A percentile compares a stretch with the other conserved stretches of the same genome.
Evolutionary conservation across 1,140 invertebrate species (phyloP).

Genomic region (Grapholita molesta): DNA sequence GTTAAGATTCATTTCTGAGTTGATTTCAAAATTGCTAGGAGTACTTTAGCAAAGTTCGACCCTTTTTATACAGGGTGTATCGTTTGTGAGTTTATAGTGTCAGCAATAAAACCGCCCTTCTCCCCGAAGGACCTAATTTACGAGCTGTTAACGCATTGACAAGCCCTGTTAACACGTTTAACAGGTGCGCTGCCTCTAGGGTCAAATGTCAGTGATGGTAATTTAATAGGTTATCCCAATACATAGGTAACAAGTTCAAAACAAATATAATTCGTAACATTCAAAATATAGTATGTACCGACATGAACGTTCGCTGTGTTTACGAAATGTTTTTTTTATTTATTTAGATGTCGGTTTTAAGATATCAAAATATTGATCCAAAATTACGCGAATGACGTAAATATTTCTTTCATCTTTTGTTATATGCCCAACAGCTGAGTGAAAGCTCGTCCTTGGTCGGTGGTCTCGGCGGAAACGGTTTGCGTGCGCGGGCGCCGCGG

Average conservation of each 20-base stretch:
- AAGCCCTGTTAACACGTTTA: conserved; percentile 30
- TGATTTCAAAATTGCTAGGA: background rate
- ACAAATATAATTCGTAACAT: too few relatives aligned
- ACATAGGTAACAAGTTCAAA: too few relatives aligned
- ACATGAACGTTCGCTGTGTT: too few relatives aligned
- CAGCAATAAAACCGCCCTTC: conserved; percentile 19
- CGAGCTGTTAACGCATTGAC: conserved; percentile 41
- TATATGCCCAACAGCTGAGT: conserved; percentile 9
- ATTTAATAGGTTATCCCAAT: conserved; percentile 10
- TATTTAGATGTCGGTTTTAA: too few relatives aligned
- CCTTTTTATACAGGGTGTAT: conserved; percentile 2
- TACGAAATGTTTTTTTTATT: too few relatives aligned
- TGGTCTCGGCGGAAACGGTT: conserved; percentile 38
- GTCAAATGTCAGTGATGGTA: background rate
- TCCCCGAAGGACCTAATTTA: conserved; percentile 45
- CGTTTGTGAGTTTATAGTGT: conserved; percentile 9
- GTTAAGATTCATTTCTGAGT: background rate
- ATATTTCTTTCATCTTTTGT: too few relatives aligned
- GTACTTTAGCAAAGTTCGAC: background rate
- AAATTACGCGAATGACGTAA: too few relatives aligned
- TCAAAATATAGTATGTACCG: too few relatives aligned
- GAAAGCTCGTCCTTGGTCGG: conserved; percentile 23
- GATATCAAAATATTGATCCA: too few relatives aligned
- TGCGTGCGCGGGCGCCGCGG: conserved; percentile 34
- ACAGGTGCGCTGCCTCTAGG: conserved; percentile 30